Evolutionary conservation across 2,797 vertebrate species (phyloP).

Genomic region (Coregonus ussuriensis): DNA sequence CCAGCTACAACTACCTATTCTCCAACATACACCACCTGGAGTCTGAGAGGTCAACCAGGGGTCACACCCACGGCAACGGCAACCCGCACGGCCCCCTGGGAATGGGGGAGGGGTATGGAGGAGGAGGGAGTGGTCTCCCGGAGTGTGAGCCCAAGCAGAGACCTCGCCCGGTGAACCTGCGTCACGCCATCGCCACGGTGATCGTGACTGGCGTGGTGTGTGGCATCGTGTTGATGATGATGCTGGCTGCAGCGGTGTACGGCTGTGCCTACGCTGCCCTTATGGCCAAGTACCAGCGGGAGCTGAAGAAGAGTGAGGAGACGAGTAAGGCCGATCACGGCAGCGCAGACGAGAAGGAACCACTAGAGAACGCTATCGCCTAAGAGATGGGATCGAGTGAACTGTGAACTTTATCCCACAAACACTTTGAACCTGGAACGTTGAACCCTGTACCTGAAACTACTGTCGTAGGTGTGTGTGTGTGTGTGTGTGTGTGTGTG

Average conservation of each 20-base stretch:
- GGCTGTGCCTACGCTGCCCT: conserved; percentile 94
- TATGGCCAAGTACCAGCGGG: conserved; percentile 85
- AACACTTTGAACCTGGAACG: conserved; percentile 37
- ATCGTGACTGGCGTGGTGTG: conserved; percentile 93
- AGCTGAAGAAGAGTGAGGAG: conserved; percentile 80
- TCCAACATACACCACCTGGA: conserved; percentile 77
- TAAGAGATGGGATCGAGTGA: conserved; percentile 58
- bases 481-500: conserved; percentile 25
- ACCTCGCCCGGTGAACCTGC: conserved; percentile 82
- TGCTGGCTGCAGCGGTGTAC: conserved; percentile 91
- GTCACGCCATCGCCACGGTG: conserved; percentile 92
- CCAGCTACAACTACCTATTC: conserved; percentile 74
- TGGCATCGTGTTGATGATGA: conserved; percentile 95
- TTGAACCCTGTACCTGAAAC: conserved; percentile 45
- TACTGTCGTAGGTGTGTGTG: too few relatives aligned
- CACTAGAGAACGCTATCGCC: conserved; percentile 76
- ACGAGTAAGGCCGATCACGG: conserved; percentile 59
- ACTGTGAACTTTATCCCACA: conserved; percentile 40
- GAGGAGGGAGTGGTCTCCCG: conserved; percentile 46
- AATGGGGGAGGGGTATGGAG: conserved; percentile 63
- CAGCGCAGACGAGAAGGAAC: conserved; percentile 77
- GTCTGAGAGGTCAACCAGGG: conserved; percentile 65
- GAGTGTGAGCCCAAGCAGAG: conserved; percentile 86
- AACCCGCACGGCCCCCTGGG: conserved; percentile 63
- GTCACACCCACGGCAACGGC: conserved; percentile 59